phyloP scores from a whole-genome alignment of 2,113 vertebrate genomes.

The Anolis sagrei region DNA sequence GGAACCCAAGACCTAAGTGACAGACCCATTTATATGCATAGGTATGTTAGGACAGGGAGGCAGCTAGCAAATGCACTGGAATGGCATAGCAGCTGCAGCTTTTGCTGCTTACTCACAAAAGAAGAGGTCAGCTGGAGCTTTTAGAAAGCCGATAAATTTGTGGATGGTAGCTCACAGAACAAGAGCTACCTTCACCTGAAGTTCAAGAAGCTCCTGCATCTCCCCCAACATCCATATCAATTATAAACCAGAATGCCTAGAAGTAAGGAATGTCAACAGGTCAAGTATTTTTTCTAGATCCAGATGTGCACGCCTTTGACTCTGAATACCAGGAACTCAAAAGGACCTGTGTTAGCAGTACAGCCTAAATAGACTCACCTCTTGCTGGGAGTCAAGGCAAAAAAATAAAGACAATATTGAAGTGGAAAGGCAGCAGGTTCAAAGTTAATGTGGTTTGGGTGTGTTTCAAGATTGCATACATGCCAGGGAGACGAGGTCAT shows the following conservation, averaged over 20 bases:
- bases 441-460: background rate
- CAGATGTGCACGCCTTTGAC: background rate
- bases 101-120: background rate
- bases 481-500: conserved; percentile 6
- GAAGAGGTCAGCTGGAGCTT: background rate
- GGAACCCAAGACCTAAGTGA: background rate
- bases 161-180: background rate
- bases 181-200: conserved; percentile 3
- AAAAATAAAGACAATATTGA: background rate
- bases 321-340: fast-evolving
- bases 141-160: background rate
- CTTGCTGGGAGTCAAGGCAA: background rate
- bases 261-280: background rate
- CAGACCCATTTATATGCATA: background rate
- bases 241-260: background rate
- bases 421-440: conserved; percentile 5
- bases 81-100: background rate
- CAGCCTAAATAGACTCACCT: fast-evolving
- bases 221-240: background rate
- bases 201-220: background rate
- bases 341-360: fast-evolving
- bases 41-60: background rate
- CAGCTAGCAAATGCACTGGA: background rate
- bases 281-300: background rate
- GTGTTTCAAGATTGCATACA: background rate